Percentiles rank a stretch among this genome's conserved stretches.
Conservation (phyloP, 2,797 vertebrate species). For the Sebastolobus altivelis region DNA sequence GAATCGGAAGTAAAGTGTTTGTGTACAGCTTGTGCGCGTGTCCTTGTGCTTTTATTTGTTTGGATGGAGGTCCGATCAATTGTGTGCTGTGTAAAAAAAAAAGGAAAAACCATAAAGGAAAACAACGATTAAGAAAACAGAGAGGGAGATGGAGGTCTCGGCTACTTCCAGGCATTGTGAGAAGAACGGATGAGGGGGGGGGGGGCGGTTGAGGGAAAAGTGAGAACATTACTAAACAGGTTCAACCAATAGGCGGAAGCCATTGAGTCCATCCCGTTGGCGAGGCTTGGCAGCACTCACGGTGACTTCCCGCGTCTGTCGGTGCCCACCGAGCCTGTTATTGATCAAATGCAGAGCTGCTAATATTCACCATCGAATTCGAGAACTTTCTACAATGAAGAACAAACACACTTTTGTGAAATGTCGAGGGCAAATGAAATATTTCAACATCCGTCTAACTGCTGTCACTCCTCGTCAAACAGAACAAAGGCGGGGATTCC, state of each 20-base stretch:
- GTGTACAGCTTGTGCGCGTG: slow-evolving; percentile 63
- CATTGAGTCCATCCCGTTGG: slow-evolving; percentile 81
- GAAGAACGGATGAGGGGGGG: slow-evolving; percentile 84
- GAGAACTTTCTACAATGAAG: slow-evolving; percentile 3
- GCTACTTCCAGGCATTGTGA: slow-evolving; percentile 90
- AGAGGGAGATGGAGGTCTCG: slow-evolving; percentile 85
- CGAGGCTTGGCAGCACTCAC: slow-evolving; percentile 58
- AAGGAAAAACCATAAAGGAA: slow-evolving; percentile 72
- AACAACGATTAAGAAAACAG: slow-evolving; percentile 83
- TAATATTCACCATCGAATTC: background rate
- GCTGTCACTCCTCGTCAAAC: slow-evolving; percentile 11
- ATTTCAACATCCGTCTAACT: background rate
- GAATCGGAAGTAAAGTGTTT: slow-evolving; percentile 67
- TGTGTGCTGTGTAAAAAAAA: slow-evolving; percentile 68
- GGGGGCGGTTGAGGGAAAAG: slow-evolving; percentile 86
- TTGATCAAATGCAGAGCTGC: slow-evolving; percentile 27
- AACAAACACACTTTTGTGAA: slow-evolving; percentile 4
- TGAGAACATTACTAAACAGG: slow-evolving; percentile 88
- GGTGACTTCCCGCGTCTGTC: slow-evolving; percentile 70
- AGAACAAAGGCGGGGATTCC: slow-evolving; percentile 49
- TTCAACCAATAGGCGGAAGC: slow-evolving; percentile 85
- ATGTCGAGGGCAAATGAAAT: background rate
- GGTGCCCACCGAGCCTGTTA: slow-evolving; percentile 38
- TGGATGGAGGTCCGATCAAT: slow-evolving; percentile 77
- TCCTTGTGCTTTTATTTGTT: slow-evolving; percentile 83